A percentile compares a stretch with the other conserved stretches of the same genome.
phyloP scores from a whole-genome alignment of 2,797 vertebrate genomes.

The Eremophila alpestris region DNA sequence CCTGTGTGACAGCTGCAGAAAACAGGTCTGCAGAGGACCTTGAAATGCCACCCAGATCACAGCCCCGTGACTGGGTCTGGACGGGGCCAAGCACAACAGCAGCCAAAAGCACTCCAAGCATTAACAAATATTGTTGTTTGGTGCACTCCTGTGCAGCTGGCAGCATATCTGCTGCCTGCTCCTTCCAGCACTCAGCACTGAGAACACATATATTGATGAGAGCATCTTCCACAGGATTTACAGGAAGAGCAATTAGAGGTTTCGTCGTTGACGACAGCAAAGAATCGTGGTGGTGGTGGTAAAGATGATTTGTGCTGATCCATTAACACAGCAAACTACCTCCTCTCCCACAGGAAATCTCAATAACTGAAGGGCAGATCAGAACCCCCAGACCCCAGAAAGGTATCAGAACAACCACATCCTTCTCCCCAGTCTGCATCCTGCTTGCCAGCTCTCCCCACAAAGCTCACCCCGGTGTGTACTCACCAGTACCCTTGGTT shows the following conservation, averaged over 20 bases:
- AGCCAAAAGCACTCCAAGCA: constrained; percentile 21
- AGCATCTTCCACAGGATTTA: not conserved
- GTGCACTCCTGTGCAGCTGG: not conserved
- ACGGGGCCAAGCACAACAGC: not conserved
- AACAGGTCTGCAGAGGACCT: constrained; percentile 34
- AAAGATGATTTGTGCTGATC: not conserved
- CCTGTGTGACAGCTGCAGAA: not conserved
- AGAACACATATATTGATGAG: not conserved
- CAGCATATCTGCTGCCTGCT: not conserved
- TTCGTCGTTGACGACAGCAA: not conserved
- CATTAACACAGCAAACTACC: not conserved
- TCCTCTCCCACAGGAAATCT: not conserved
- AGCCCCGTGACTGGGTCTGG: not conserved
- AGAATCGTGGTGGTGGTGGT: not conserved
- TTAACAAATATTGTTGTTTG: constrained; percentile 39
- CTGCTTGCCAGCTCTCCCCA: not conserved
- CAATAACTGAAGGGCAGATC: not conserved
- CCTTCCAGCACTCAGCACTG: not conserved
- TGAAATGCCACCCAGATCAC: constrained; percentile 20
- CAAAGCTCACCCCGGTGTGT: not conserved
- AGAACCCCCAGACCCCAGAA: not conserved
- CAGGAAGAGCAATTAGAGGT: not conserved
- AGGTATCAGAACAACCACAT: not conserved
- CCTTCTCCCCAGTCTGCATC: accelerated
- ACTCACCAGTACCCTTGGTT: constrained; percentile 67